Base-by-base conservation (phyloP, 2,113 vertebrate genomes). In the Phyllopteryx taeniolatus region DNA sequence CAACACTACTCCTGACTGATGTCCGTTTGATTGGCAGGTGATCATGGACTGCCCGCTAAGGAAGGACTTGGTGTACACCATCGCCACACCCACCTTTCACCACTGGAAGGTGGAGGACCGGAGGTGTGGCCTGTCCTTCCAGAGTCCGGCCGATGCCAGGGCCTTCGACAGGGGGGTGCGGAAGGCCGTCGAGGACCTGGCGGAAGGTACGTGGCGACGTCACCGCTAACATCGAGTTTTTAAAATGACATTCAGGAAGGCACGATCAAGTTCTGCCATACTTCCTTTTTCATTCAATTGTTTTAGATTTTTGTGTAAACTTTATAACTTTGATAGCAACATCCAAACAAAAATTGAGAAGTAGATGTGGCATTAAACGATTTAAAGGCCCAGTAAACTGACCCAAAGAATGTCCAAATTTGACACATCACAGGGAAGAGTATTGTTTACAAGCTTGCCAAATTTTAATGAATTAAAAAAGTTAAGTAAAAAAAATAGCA, bases 71-170 rank as follows among this genome's bases (percentile, higher is more conserved):
- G 93, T 98, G 59, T 99, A 99, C 92, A 98, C 94, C 19, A 97
- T 97, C 91, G 97, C 97, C n/a, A 99, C 96, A n/a, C 98, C 98
- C 74, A 99, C 95, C 6, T 99, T 99, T 91, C 98, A 99, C 89
- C 98, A 99, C 49, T 99, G 98, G 98, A 98, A 94, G 86, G 96
- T 99, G 51, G 96, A 98, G 88, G 96, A 98, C 90, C 94, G 93
- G 78, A 96, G 94, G 89, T 99, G 96, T 12, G 98, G 98, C 75
- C 93, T 99, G 63, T 96, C 96, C 81, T 99, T 99, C 82, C 97
- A 98, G 88, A 97, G 98, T 88, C 98, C 98, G 0, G 97, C 98
- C 0, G 98, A 99, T 0, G 98, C 96, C 59, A 94, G 97, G 79
- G 97, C 98, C 81, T 99, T 99, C 72, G 97, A 99, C 92, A 92